Conservation (phyloP, 2,888 invertebrate species). For the Phortica okadai region DNA sequence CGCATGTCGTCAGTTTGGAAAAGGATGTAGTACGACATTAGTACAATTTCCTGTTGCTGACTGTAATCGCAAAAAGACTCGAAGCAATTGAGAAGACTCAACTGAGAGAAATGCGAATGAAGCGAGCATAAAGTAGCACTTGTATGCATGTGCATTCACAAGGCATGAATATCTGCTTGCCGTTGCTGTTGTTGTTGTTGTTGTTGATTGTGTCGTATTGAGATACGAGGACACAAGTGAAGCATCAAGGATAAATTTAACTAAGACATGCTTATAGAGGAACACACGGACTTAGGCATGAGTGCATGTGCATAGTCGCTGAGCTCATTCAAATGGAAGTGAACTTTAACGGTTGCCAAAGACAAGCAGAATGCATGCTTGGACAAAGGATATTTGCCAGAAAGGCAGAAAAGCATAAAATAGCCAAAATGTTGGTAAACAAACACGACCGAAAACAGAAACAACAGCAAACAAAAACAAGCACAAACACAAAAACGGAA, state of each 20-base stretch:
- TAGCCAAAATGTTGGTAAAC: not conserved
- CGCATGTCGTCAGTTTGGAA: constrained; percentile 18
- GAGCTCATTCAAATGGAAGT: constrained; percentile 66
- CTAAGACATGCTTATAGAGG: constrained; percentile 62
- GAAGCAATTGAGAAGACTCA: constrained; percentile 2
- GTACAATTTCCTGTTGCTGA: constrained; percentile 58
- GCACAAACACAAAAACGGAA: constrained; percentile 52
- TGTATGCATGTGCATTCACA: constrained; percentile 18
- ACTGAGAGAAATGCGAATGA: constrained; percentile 30
- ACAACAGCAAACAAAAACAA: constrained; percentile 48
- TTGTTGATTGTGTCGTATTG: constrained; percentile 10
- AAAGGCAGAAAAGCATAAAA: constrained; percentile 10
- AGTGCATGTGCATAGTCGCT: constrained; percentile 5
- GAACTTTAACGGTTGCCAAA: constrained; percentile 46
- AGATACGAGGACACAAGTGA: constrained; percentile 65
- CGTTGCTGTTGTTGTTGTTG: not conserved
- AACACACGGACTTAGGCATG: constrained; percentile 15
- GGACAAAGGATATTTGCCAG: not conserved
- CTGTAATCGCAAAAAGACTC: not conserved
- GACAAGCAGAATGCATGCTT: not conserved
- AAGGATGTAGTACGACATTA: constrained; percentile 55
- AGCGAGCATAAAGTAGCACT: constrained; percentile 43
- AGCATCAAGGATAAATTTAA: constrained; percentile 67
- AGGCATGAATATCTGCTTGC: not conserved
- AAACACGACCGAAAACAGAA: constrained; percentile 38